Percentiles rank a stretch among this genome's conserved stretches.
Evolutionary conservation across 2,888 invertebrate genomes (phyloP).

Genomic region (Mayetiola destructor): DNA sequence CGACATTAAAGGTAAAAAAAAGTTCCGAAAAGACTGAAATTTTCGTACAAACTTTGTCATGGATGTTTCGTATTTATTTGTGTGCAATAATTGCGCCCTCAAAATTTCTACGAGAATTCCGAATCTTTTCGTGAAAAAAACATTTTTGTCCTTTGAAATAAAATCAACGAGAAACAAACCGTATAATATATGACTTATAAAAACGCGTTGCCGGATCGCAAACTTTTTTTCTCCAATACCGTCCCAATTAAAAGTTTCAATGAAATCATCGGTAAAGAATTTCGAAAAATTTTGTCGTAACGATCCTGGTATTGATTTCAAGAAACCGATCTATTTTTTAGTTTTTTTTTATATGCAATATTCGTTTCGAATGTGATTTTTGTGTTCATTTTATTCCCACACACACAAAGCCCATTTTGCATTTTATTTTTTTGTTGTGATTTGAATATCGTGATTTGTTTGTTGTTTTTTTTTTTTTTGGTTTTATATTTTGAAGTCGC

Average conservation of each 20-base stretch:
- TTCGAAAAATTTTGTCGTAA: background rate
- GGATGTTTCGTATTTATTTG: too few species aligned
- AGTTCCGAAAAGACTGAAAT: too few species aligned
- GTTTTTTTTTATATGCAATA: background rate
- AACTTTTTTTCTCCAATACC: constrained; percentile 1
- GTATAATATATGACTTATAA: constrained; percentile 11
- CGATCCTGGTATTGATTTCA: constrained; percentile 5
- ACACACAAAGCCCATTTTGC: background rate
- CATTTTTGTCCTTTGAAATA: background rate
- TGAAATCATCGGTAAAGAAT: background rate
- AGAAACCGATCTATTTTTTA: constrained; percentile 4
- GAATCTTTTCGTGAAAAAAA: background rate
- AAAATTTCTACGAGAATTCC: too few species aligned
- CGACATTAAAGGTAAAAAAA: too few species aligned
- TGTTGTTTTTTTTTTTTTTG: background rate
- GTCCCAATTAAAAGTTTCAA: background rate
- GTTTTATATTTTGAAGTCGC: background rate
- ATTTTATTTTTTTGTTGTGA: too few species aligned
- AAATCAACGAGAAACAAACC: background rate
- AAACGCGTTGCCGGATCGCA: constrained; percentile 2
- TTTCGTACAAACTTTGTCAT: too few species aligned
- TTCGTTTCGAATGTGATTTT: background rate
- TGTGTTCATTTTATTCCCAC: background rate
- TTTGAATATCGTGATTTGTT: too few species aligned
- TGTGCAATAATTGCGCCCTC: too few species aligned